Conservation (phyloP, 2,888 invertebrate species). For the Lissonota sp. region DNA sequence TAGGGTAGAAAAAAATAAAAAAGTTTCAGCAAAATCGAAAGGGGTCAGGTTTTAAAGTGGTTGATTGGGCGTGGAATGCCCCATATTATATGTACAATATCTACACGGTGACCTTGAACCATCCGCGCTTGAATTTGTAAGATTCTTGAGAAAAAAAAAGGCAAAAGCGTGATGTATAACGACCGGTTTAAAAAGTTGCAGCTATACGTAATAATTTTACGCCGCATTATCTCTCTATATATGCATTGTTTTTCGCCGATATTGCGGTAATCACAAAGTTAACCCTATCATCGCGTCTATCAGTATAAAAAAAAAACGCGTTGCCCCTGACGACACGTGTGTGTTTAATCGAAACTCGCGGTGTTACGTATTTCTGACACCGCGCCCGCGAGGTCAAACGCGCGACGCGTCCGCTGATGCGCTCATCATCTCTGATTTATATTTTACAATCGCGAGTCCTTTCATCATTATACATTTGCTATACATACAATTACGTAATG, state of each 20-base stretch:
- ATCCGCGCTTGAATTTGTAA: constrained; percentile 30
- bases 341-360: constrained; percentile 73
- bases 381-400: constrained; percentile 48
- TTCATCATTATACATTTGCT: too few relatives aligned
- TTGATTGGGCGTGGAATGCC: too few relatives aligned
- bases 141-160: background rate
- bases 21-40: too few relatives aligned
- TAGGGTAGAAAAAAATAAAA: too few relatives aligned
- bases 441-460: too few relatives aligned
- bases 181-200: background rate
- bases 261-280: too few relatives aligned
- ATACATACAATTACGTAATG: too few relatives aligned
- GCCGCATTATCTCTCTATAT: too few relatives aligned
- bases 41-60: too few relatives aligned
- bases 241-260: too few relatives aligned
- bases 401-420: background rate
- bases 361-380: constrained; percentile 39
- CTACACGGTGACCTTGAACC: constrained; percentile 42
- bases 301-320: constrained; percentile 59
- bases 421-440: too few relatives aligned
- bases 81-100: background rate
- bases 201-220: background rate
- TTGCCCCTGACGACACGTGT: constrained; percentile 76
- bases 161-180: constrained; percentile 2
- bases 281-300: background rate